phyloP scores from a whole-genome alignment of 2,888 invertebrate species.

The Polymixis lichenea region DNA sequence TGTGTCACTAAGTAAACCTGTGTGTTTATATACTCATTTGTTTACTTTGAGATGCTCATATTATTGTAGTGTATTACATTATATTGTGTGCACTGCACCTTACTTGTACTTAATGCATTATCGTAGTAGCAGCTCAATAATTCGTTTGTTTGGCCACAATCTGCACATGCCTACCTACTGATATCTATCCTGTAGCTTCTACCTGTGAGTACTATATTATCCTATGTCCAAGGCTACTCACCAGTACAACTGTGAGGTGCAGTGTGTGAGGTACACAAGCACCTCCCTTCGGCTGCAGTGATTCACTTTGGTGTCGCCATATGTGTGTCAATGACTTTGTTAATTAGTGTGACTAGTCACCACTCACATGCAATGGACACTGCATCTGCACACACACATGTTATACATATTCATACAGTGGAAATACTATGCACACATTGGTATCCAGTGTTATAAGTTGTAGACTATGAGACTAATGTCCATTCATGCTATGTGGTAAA shows the following conservation, averaged over 20 bases:
- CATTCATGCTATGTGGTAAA: neutral
- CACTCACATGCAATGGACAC: neutral
- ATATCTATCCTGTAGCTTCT: neutral
- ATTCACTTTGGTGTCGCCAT: constrained; percentile 25
- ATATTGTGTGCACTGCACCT: neutral
- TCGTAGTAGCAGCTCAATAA: neutral
- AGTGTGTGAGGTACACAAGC: neutral
- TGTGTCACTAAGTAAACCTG: constrained; percentile 15
- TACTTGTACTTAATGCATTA: neutral
- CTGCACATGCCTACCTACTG: neutral
- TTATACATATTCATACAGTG: neutral
- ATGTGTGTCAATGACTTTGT: constrained; percentile 72
- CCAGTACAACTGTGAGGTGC: neutral
- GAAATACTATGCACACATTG: constrained; percentile 3
- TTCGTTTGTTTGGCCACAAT: neutral
- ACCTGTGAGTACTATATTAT: too few species aligned
- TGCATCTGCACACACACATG: neutral
- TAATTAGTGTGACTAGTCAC: constrained; percentile 63
- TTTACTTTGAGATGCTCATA: constrained; percentile 5
- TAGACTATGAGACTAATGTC: neutral
- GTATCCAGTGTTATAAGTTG: neutral
- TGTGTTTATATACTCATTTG: constrained; percentile 11
- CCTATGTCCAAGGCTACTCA: neutral
- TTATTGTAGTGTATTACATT: neutral
- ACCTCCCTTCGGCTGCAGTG: neutral